These are phyloP conservation scores for Monochamus saltuarius DNA, from an alignment of 1,140 invertebrate species.

Conservation along the genomic window DNA sequence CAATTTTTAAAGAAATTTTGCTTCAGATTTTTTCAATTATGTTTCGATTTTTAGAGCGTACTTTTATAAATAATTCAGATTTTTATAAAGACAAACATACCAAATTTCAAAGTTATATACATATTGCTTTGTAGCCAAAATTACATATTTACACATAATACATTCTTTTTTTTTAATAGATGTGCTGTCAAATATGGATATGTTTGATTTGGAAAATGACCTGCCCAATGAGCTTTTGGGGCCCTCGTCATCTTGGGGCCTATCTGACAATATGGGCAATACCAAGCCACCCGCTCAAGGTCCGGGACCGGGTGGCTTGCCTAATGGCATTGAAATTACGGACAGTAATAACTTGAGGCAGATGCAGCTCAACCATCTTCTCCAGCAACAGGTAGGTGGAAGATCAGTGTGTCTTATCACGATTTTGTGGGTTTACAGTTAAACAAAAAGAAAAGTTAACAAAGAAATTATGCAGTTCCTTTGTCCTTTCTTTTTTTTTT, in stretches of 20 bases:
- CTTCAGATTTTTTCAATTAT: neutral
- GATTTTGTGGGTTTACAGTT: too few relatives aligned
- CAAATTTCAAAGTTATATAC: too few relatives aligned
- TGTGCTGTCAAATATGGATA: conserved; percentile 72
- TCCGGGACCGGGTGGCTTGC: conserved; percentile 67
- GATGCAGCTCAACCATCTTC: conserved; percentile 65
- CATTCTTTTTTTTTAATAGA: conserved; percentile 54
- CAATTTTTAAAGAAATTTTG: too few relatives aligned
- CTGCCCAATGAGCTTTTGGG: conserved; percentile 88
- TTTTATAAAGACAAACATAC: too few relatives aligned
- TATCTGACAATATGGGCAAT: conserved; percentile 60
- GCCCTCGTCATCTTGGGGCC: conserved; percentile 65
- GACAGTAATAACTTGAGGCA: conserved; percentile 49
- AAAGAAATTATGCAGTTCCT: neutral
- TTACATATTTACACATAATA: neutral
- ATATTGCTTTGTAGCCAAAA: too few relatives aligned
- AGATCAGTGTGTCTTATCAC: neutral
- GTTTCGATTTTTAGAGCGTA: neutral
- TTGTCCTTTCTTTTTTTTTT: neutral
- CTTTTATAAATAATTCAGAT: too few relatives aligned
- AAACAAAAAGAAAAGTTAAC: too few relatives aligned
- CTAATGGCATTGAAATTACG: conserved; percentile 50
- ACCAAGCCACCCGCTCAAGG: conserved; percentile 73
- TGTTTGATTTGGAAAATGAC: conserved; percentile 88
- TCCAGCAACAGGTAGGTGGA: conserved; percentile 52